Evolutionary conservation across 1,140 invertebrate species (phyloP).

Genomic region (Whitmania pigra): DNA sequence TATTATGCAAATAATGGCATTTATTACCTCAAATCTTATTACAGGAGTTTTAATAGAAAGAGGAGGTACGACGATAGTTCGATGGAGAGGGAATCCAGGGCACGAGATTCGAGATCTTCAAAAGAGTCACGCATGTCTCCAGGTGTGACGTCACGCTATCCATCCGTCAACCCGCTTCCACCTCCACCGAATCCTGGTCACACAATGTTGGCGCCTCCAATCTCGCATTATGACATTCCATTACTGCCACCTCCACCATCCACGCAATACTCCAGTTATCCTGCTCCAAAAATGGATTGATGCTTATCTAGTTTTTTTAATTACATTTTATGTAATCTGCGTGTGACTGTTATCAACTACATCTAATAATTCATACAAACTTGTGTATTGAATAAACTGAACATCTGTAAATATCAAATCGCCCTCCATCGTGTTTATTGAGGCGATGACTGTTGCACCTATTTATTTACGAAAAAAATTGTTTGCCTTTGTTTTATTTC

Average conservation of each 20-base stretch:
- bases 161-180: neutral
- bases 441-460: too few relatives aligned
- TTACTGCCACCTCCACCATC: neutral
- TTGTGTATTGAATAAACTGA: too few relatives aligned
- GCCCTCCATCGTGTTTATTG: too few relatives aligned
- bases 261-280: neutral
- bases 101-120: neutral
- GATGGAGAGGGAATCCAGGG: neutral
- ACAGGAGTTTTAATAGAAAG: neutral
- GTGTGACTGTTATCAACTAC: too few relatives aligned
- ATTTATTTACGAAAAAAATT: too few relatives aligned
- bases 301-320: too few relatives aligned
- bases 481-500: too few relatives aligned
- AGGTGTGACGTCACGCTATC: neutral
- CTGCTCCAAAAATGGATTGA: neutral
- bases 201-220: neutral
- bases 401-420: too few relatives aligned
- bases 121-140: constrained; percentile 1
- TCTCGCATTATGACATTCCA: constrained; percentile 2
- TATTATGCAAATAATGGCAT: too few relatives aligned
- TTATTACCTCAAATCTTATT: too few relatives aligned
- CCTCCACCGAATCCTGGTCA: neutral
- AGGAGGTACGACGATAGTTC: constrained; percentile 1
- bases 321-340: too few relatives aligned
- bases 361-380: too few relatives aligned